Conservation (phyloP, 2,888 invertebrate species). For the Crocallis elinguaria region DNA sequence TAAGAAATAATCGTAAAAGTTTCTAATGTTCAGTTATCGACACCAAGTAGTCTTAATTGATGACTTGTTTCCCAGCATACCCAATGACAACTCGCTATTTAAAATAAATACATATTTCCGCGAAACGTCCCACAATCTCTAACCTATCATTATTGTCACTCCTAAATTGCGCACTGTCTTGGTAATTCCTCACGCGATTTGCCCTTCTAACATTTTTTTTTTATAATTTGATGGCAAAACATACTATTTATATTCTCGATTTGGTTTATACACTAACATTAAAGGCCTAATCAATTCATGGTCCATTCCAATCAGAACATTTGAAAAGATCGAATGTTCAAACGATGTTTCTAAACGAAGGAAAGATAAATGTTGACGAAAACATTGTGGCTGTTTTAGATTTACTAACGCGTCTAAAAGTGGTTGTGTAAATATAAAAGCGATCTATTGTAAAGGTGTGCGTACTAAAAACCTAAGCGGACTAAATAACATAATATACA, state of each 20-base stretch:
- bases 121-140: conserved; percentile 12
- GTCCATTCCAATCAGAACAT: conserved; percentile 23
- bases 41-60: too few species aligned
- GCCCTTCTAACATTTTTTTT: conserved; percentile 30
- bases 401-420: too few species aligned
- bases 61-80: not conserved
- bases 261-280: conserved; percentile 31
- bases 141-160: conserved; percentile 36
- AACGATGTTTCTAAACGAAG: not conserved
- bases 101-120: conserved; percentile 1
- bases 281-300: conserved; percentile 16
- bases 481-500: too few species aligned
- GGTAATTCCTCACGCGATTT: conserved; percentile 33
- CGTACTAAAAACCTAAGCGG: too few species aligned
- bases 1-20: too few species aligned
- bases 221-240: conserved; percentile 41
- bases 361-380: not conserved
- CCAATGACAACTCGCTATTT: not conserved
- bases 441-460: too few species aligned
- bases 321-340: conserved; percentile 1
- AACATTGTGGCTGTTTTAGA: not conserved
- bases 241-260: conserved; percentile 33
- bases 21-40: not conserved
- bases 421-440: too few species aligned
- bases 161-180: conserved; percentile 28